Percentiles rank a stretch among this genome's conserved stretches.
These are phyloP conservation scores for Ptilodon capucinus DNA, from an alignment of 2,888 invertebrate species.

Conservation along the genomic window DNA sequence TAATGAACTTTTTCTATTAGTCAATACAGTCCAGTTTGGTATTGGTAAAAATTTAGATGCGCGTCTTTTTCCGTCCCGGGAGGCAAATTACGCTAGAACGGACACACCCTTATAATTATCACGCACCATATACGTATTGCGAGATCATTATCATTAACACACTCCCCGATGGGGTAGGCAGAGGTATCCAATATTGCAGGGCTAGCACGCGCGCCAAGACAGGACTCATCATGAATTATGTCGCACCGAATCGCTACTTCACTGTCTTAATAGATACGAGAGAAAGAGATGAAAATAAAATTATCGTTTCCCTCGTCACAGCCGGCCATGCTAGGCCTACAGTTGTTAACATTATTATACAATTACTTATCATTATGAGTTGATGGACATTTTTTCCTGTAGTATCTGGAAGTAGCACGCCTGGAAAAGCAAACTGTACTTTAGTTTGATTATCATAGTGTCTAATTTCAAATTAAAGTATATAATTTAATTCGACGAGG, in stretches of 20 bases:
- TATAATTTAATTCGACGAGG: too few species aligned
- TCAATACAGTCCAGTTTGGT: too few species aligned
- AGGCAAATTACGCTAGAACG: neutral
- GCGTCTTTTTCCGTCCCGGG: neutral
- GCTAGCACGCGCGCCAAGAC: too few species aligned
- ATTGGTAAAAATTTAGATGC: neutral
- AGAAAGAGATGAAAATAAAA: too few species aligned
- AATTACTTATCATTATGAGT: conserved; percentile 32
- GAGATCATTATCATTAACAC: conserved; percentile 54
- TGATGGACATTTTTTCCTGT: conserved; percentile 86
- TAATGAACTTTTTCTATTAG: too few species aligned
- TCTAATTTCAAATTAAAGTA: too few species aligned
- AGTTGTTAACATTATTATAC: neutral
- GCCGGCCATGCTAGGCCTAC: too few species aligned
- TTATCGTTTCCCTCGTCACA: too few species aligned
- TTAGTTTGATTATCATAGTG: neutral
- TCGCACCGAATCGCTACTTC: too few species aligned
- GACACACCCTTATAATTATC: conserved; percentile 4
- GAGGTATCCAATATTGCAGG: neutral
- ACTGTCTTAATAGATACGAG: too few species aligned
- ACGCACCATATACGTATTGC: conserved; percentile 55
- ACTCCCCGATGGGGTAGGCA: neutral
- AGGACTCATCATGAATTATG: too few species aligned
- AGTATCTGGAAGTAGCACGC: conserved; percentile 90
- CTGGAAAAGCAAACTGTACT: conserved; percentile 54